Base-by-base conservation (phyloP, 2,888 invertebrate genomes). In the Rugalucina vietnamica region DNA sequence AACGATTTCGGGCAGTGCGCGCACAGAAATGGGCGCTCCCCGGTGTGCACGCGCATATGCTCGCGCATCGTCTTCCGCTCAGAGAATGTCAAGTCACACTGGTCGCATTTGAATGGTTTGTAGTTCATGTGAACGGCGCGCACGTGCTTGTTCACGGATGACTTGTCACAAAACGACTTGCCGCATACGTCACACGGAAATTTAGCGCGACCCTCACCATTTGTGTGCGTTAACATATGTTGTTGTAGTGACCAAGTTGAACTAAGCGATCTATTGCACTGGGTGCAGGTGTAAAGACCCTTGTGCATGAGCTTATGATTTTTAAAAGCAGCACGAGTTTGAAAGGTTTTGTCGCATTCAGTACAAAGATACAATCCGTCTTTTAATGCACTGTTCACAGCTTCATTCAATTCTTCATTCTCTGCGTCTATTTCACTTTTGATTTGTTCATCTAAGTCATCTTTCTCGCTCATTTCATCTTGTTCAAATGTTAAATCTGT, bases 91-190 rank as follows among this genome's bases (percentile, higher is more conserved):
- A 50, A 32, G 18, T 83, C 81, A 75, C 87, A 87, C 36, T 79
- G 27, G 36, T 76, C 43, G 36, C 87, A 87, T 10, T 83, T 49
- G 71, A 74, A 78, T 10, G 85, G 85, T 36, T 73, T 69, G 57
- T 65, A 83, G 54, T 79, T 81, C 87, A 87, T 85, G 70, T 87
- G 87, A 0, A 87, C 85, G 29, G 85, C 74, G 65, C 84, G 85
- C 10, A 87, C 78, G 69, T 87, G 87, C 57, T 87, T 87, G 70
- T 87, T 83, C 54, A 87, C 27, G 3, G 87, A 87, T 60, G 85
- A 85, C 29, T 72, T 37, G 57, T 87, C 87, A 72, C 82, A 87
- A 69, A 83, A 87, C 0, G 74, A 32, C 27, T 72, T 72, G 8
- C 12, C n/a, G 24, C 72, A 72, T 29, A 49, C 49, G 14, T 43